Evolutionary conservation across 2,113 vertebrate species (phyloP), one percentile per base, ranked within the genome.

Genomic region (Stictonetta naevosa): DNA sequence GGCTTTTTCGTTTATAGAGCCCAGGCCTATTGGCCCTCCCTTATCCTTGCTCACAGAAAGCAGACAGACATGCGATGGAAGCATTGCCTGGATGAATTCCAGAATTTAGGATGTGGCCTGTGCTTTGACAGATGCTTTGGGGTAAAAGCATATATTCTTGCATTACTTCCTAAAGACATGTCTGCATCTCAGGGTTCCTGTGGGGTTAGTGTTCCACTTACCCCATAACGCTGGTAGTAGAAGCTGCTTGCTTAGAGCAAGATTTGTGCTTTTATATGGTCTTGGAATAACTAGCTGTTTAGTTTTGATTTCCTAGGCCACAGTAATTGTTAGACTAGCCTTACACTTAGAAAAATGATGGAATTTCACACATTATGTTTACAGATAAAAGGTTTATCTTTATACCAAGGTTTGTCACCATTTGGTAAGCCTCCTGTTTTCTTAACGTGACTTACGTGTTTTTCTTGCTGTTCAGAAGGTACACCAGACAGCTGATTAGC

Each of bases 381-480:
- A 40, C n/a, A 80, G 63, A 85, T 58, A 22, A 20, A 76, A 83
- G 71, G n/a, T 91, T 92, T 67, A 73, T 83, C 74, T 83, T 87
- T 62, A 83, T 76, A 60, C 36, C 14, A 42, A 66, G 28, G 36
- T 82, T 91, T 80, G 40, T 83, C 89, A 28, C 42, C 9, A 25
- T 87, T 83, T 85, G 5, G 86, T 85, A 91, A 85, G 22, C 36
- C 42, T 83, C 31, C 74, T 80, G 14, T 88, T 96, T 95, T 88
- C 71, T 63, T 85, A 90, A 26, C 40, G 36, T 72, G 71, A 74
- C 62, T 79, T 34, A 81, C 86, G 79, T 90, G 7, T 87, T 93
- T 93, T 34, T 67, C n/a, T 73, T 75, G 6, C 36, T 93, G 33
- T 67, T 83, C 26, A 56, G 56, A 90, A 74, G 58, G 42, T 19